These are phyloP conservation scores for Stramonita haemastoma DNA, from an alignment of 2,888 invertebrate species.

Conservation along the genomic window DNA sequence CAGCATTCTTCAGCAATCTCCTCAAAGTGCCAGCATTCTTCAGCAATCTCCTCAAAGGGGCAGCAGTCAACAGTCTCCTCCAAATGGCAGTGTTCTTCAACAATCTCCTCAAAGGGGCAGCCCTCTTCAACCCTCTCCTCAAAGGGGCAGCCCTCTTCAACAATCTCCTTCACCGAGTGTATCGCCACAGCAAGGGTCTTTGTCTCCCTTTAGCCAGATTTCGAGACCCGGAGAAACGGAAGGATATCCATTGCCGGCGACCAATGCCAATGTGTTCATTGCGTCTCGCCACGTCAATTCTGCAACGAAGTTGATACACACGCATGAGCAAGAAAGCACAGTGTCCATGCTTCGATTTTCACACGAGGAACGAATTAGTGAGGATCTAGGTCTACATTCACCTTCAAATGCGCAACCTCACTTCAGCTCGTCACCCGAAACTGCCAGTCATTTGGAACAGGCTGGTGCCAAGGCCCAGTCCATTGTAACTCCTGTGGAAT, in stretches of 20 bases:
- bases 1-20: too few relatives aligned
- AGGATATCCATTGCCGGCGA: not conserved
- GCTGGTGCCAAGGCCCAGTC: not conserved
- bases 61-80: too few relatives aligned
- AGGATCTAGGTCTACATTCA: not conserved
- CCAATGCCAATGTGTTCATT: not conserved
- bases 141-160: not conserved
- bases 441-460: not conserved
- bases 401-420: not conserved
- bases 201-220: not conserved
- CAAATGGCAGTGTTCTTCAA: too few relatives aligned
- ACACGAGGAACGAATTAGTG: not conserved
- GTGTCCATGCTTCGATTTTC: not conserved
- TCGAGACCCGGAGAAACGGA: not conserved
- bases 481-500: not conserved
- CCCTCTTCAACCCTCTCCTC: not conserved
- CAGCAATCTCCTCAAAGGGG: too few relatives aligned
- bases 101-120: too few relatives aligned
- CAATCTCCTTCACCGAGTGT: not conserved
- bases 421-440: not conserved
- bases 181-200: not conserved
- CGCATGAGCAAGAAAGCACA: not conserved
- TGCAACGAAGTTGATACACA: not conserved
- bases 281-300: not conserved
- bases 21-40: too few relatives aligned